These are phyloP conservation scores for Cataglyphis rosenhaueri DNA, from an alignment of 2,888 invertebrate genomes.

Conservation along the genomic window DNA sequence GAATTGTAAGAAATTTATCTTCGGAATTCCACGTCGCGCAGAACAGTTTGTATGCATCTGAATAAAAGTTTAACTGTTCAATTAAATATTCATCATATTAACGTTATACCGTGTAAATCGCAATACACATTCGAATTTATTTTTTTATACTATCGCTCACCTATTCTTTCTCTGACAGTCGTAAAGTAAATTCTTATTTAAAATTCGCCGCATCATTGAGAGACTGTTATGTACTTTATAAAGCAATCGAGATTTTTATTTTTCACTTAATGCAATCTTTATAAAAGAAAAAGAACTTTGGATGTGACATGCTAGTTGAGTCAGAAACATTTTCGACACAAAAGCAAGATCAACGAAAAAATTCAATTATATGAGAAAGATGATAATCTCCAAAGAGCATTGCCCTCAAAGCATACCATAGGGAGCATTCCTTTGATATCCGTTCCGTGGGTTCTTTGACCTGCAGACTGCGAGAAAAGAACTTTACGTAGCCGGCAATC, in stretches of 20 bases:
- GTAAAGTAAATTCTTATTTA: constrained; percentile 33
- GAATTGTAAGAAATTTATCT: neutral
- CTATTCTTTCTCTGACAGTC: constrained; percentile 14
- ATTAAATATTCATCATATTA: constrained; percentile 35
- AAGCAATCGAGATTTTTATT: constrained; percentile 30
- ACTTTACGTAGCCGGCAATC: neutral
- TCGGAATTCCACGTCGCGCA: neutral
- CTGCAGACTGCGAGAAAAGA: constrained; percentile 26
- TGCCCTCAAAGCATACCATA: constrained; percentile 14
- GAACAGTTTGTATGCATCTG: neutral
- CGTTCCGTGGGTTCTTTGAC: constrained; percentile 61
- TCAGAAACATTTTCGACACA: constrained; percentile 7
- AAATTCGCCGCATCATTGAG: constrained; percentile 24
- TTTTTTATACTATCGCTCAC: neutral
- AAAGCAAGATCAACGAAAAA: constrained; percentile 9
- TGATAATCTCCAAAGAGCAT: constrained; percentile 35
- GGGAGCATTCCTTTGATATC: constrained; percentile 21
- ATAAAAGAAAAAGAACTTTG: neutral
- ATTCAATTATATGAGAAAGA: constrained; percentile 31
- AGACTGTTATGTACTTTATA: neutral
- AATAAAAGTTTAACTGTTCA: neutral
- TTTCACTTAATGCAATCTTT: constrained; percentile 3
- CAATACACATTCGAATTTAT: constrained; percentile 17
- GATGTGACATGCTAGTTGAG: neutral
- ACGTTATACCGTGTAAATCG: neutral